Evolutionary conservation across 2,888 invertebrate genomes (phyloP), one percentile per base, ranked within the genome.

Genomic region (Parnassius mnemosyne): DNA sequence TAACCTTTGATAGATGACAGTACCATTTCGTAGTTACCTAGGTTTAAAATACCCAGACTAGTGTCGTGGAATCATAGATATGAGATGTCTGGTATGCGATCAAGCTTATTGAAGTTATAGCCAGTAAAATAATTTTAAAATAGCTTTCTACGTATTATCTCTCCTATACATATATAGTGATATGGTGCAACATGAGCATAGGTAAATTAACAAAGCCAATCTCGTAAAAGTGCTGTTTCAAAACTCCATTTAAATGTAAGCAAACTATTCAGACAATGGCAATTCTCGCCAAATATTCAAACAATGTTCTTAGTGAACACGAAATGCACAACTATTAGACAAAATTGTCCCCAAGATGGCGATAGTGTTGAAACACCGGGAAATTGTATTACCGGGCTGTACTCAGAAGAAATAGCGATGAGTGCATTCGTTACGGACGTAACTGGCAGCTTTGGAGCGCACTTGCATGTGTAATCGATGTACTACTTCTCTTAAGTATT

Each of bases 331-430:
- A 77, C 79, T 80, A 88, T 89, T 85, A 85, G 78, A 71, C 78
- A 70, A 84, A 89, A 89, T 87, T 82, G 88, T 85, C 76, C 89
- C 87, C 89, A 81, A 87, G 90, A 85, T 78, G 81, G 87, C 81
- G 82, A 80, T 87, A 80, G 73, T 75, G 74, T 71, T 74, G 79
- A 68, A 79, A 79, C 75, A 79, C 74, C 77, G 78, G 80, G 77
- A 89, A 89, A 90, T 89, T 87, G 87, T 87, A 89, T 89, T 89
- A 88, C 83, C 79, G 77, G 71, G 77, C 74, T 77, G 77, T 81
- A 76, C 80, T 78, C 75, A 76, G 68, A 75, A 74, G 72, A 75
- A 69, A 74, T 71, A 74, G 74, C 83, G 81, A 84, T 80, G 83
- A 88, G 87, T 87, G 87, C 87, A 86, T 87, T 87, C 81, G 83